Conservation (phyloP, 2,113 vertebrate genomes). For the Mormyrus lacerda region DNA sequence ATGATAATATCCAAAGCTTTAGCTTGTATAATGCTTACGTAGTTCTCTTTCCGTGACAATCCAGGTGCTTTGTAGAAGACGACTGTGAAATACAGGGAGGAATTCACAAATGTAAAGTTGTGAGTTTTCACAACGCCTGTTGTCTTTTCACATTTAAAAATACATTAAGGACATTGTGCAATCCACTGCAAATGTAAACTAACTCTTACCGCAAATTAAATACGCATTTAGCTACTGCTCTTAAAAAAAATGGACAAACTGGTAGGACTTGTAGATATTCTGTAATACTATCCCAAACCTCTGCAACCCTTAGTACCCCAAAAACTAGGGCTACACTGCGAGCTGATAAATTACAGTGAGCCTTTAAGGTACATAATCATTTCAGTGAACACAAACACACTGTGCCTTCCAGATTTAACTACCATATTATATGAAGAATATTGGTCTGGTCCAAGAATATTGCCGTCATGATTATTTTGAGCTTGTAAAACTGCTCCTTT, state of each 20-base stretch:
- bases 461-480: background rate
- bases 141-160: background rate
- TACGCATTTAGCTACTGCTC: background rate
- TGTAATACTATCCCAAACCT: background rate
- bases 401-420: background rate
- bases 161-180: background rate
- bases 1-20: background rate
- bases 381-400: background rate
- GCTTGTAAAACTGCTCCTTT: slow-evolving; percentile 24
- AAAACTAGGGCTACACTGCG: background rate
- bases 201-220: background rate
- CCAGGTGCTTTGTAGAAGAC: background rate
- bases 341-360: background rate
- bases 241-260: background rate
- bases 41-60: background rate
- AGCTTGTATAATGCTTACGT: background rate
- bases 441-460: background rate
- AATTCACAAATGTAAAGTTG: background rate
- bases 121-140: background rate
- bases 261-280: background rate
- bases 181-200: background rate
- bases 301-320: background rate
- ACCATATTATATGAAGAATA: background rate
- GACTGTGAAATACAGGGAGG: background rate
- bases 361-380: background rate